Evolutionary conservation across 2,113 vertebrate species (phyloP).

Genomic region (Poecile atricapillus): DNA sequence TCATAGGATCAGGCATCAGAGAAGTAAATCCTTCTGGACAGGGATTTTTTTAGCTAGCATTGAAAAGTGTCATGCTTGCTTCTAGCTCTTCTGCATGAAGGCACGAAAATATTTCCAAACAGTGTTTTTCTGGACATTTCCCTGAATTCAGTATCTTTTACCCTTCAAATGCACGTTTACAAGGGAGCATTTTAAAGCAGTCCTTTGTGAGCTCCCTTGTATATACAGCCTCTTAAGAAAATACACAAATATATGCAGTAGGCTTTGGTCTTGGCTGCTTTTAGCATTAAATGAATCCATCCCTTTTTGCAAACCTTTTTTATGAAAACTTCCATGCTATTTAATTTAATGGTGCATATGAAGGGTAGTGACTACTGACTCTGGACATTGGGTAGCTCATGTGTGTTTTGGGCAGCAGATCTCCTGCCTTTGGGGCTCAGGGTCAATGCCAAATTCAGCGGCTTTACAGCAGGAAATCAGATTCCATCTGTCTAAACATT

Average conservation of each 20-base stretch:
- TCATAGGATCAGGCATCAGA: neutral
- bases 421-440: neutral
- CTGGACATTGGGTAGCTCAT: rapidly evolving
- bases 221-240: slow-evolving; percentile 8
- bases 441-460: neutral
- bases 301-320: neutral
- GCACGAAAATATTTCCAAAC: neutral
- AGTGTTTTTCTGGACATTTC: neutral
- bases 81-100: neutral
- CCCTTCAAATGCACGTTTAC: neutral
- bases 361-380: neutral
- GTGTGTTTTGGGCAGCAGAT: neutral
- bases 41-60: neutral
- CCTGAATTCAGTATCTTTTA: neutral
- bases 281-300: neutral
- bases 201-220: neutral
- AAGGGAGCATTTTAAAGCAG: slow-evolving; percentile 26
- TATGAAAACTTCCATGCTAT: neutral
- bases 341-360: neutral
- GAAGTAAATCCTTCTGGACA: slow-evolving; percentile 42
- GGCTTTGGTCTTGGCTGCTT: neutral
- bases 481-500: slow-evolving; percentile 41
- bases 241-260: neutral
- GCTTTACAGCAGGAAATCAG: neutral
- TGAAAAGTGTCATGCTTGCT: neutral